A percentile compares a stretch with the other conserved stretches of the same genome.
Evolutionary conservation across 2,113 vertebrate genomes (phyloP).

Genomic region (Arvicanthis niloticus): DNA sequence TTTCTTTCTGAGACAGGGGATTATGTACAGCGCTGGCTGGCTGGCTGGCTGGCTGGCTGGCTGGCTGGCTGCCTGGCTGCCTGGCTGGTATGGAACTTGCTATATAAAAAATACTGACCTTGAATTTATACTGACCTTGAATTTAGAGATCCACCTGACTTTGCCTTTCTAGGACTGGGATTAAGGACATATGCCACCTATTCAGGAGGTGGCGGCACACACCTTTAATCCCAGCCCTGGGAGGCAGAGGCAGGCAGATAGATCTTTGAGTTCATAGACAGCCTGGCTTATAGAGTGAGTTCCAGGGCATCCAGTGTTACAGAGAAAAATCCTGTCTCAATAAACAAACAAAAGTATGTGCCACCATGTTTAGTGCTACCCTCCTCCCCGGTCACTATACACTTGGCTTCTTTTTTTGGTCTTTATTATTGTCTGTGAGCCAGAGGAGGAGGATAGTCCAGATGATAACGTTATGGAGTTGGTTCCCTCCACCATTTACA

Average conservation of each 20-base stretch:
- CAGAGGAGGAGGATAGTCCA: background rate
- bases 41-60: background rate
- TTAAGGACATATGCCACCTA: background rate
- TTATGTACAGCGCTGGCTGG: background rate
- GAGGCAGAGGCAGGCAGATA: background rate
- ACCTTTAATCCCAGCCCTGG: background rate
- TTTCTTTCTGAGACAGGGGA: background rate
- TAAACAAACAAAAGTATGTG: background rate
- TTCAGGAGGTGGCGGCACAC: background rate
- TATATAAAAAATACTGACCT: background rate
- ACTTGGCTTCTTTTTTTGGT: background rate
- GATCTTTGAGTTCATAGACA: background rate
- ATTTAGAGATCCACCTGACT: background rate
- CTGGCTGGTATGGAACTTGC: background rate
- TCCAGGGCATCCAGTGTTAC: background rate
- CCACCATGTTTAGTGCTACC: background rate
- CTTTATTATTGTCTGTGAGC: background rate
- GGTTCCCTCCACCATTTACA: background rate
- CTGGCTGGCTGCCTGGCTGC: background rate
- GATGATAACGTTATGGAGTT: background rate
- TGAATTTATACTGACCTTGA: background rate
- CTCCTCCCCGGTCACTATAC: background rate
- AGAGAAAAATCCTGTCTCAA: background rate
- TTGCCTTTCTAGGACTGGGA: background rate
- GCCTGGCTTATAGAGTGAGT: background rate